Base-by-base conservation (phyloP, 2,888 invertebrate genomes). In the Melinaea menophilus region DNA sequence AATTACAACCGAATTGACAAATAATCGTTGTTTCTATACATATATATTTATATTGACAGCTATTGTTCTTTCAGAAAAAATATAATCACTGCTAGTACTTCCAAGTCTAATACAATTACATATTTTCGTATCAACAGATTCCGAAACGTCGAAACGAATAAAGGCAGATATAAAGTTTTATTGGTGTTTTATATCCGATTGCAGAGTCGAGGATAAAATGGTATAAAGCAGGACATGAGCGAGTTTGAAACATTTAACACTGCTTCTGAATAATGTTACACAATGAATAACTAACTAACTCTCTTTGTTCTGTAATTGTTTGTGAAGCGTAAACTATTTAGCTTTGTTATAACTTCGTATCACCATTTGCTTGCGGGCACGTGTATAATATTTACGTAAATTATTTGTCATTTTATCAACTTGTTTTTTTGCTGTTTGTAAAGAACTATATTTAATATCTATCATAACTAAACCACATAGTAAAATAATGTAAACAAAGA, bases 121-220 rank as follows among this genome's bases (percentile, higher is more conserved):
- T 41, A 41, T 41, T 41, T 41, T 41, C 9, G 1, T 41, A 9
- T 41, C 9, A 41, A 41, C 41, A 9, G 41, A 41, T 41, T 41
- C 41, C 41, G 41, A 41, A 41, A 41, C 41, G 64, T 63, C 63
- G 59, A 64, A 69, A 69, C 66, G 66, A 69, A 85, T 84, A 80
- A 84, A 85, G 85, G 84, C 75, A 79, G 79, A 85, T 82, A 80
- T 78, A 71, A 70, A 62, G 69, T 72, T 79, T 80, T 81, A 79
- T 81, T 76, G 78, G 71, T 71, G 69, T 77, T 74, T 75, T 75
- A 76, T 77, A 75, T 75, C 70, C 74, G 71, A 69, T 74, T 76
- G 71, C 69, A 67, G 74, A 77, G 71, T 74, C 70, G 75, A 76
- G 76, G 72, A 74, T 75, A 68, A 73, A 75, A 76, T 65, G 72